Percentiles rank a stretch among this genome's conserved stretches.
phyloP scores from a whole-genome alignment of 2,113 vertebrate genomes.

The Maccullochella peelii region DNA sequence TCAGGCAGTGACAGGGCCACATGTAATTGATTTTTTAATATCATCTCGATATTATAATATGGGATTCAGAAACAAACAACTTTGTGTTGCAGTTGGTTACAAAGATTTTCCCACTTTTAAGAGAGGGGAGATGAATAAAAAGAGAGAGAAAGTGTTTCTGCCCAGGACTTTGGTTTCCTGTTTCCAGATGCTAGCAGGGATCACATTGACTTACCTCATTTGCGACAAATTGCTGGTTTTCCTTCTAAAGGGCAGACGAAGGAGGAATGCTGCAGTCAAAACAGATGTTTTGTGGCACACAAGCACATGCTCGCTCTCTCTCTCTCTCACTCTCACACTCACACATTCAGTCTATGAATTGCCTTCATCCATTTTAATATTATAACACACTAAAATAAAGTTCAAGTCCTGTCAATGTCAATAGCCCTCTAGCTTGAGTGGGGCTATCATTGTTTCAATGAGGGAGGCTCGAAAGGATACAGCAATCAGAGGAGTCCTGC shows the following conservation, averaged over 20 bases:
- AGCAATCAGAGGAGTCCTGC: slow-evolving; percentile 61
- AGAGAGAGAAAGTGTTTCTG: not conserved
- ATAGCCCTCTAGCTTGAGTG: slow-evolving; percentile 42
- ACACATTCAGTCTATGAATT: slow-evolving; percentile 21
- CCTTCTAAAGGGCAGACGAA: slow-evolving; percentile 55
- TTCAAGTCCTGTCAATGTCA: slow-evolving; percentile 71
- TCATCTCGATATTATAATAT: no score
- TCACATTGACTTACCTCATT: slow-evolving; percentile 61
- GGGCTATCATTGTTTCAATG: slow-evolving; percentile 42
- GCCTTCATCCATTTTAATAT: slow-evolving; percentile 49
- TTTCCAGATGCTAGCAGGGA: slow-evolving; percentile 55
- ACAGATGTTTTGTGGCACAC: slow-evolving; percentile 65
- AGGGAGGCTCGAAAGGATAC: slow-evolving; percentile 39
- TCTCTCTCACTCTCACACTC: not conserved
- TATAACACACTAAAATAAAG: slow-evolving; percentile 22
- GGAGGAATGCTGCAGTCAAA: slow-evolving; percentile 57
- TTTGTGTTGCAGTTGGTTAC: not conserved
- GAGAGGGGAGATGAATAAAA: not conserved
- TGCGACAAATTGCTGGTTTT: slow-evolving; percentile 66
- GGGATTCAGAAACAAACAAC: no score
- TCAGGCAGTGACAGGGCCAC: not conserved
- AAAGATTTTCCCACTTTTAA: not conserved
- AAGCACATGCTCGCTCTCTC: not conserved
- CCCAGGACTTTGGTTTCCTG: slow-evolving; percentile 24
- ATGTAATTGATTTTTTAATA: no score